Evolutionary conservation across 2,888 invertebrate species (phyloP), one percentile per base, ranked within the genome.

Genomic region (Aquatica leii): DNA sequence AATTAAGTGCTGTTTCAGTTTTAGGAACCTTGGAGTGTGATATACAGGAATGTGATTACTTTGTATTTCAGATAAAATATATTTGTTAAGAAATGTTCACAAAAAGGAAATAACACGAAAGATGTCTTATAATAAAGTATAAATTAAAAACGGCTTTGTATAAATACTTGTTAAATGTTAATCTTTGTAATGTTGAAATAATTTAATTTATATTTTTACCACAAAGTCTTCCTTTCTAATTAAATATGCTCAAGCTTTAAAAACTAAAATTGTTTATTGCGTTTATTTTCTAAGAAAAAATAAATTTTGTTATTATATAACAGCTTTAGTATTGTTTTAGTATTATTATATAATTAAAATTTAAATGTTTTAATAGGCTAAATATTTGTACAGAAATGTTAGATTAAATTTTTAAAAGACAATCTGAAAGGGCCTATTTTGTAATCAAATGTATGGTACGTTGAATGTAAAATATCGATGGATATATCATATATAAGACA

Each of bases 361-460:
- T 57, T 57, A 21, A 48, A 57, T 57, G 57, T 57, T 21, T 20
- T 31, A 57, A 58, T 51, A 58, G 51, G 51, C 51, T 21, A 37
- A 35, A 14, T 14, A 31, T 40, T 40, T 62, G 62, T 62, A 62
- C 62, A 62, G 62, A 58, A 62, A 58, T 46, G 46, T 31, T 57
- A 62, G 41, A 24, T 58, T 62, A 57, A 58, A 40, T 46, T 46
- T 62, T 53, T 74, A 76, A 78, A 77, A 76, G 81, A 81, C 81
- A 81, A 81, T 81, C 81, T 76, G 72, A 71, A 77, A 79, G 79
- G 81, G 81, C 80, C 81, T 81, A 81, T 78, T 78, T 78, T 79
- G 73, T 78, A 77, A 72, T 70, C 70, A 72, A 52, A 70, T 52
- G 67, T 70, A 68, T 64, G 62, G 60, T 60, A 65, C 60, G 57